phyloP scores from a whole-genome alignment of 2,797 vertebrate species.

The Characodon lateralis region DNA sequence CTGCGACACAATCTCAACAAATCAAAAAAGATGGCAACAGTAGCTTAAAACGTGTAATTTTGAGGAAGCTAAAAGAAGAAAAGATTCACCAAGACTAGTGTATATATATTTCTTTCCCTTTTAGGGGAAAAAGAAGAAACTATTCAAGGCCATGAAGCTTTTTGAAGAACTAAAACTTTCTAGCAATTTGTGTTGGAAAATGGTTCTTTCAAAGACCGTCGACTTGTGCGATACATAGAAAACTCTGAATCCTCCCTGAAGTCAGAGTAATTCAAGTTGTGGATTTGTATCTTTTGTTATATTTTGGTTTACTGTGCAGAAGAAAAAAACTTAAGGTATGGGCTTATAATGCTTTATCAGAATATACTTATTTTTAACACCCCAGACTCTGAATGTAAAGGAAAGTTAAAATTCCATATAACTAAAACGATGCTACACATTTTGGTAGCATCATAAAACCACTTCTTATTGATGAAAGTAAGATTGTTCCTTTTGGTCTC shows the following conservation, averaged over 20 bases:
- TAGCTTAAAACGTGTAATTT: background rate
- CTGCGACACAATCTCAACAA: background rate
- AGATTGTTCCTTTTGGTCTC: no score
- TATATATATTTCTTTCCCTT: background rate
- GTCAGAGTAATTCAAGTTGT: background rate
- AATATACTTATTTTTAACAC: background rate
- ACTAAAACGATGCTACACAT: no score
- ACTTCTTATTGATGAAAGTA: no score
- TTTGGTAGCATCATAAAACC: no score
- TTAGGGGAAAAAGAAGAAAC: background rate
- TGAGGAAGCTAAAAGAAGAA: constrained; percentile 1
- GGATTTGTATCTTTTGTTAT: background rate
- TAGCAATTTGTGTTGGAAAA: background rate
- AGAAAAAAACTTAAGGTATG: background rate
- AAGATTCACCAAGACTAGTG: background rate
- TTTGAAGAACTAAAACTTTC: background rate
- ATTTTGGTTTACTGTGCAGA: background rate
- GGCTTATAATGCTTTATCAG: background rate
- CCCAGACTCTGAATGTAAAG: no score
- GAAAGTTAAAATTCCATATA: no score
- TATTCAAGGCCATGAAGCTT: background rate
- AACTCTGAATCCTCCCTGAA: background rate
- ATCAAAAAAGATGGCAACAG: background rate
- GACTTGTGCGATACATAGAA: background rate
- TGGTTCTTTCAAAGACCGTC: background rate